Base-by-base conservation (phyloP, 2,797 vertebrate species). In the Cirrhinus molitorella region DNA sequence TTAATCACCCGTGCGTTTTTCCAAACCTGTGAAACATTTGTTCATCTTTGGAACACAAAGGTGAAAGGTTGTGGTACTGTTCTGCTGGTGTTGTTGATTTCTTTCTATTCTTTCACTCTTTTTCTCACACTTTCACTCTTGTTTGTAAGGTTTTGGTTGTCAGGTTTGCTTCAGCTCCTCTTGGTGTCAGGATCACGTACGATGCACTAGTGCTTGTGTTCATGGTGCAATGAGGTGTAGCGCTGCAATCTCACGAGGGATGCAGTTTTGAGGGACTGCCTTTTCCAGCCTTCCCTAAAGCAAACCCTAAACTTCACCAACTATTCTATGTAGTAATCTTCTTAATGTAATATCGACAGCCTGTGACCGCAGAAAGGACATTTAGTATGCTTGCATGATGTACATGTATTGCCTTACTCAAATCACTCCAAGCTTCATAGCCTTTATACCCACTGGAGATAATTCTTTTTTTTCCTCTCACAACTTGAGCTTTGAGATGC, bases 51-150 rank as follows among this genome's bases (percentile, higher is more conserved):
- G 31, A 34, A 34, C 31, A 34, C 31, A 34, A 34, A n/a, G n/a
- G n/a, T n/a, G 34, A 37, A 37, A 37, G 34, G 34, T 37, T 37
- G 34, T 37, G n/a, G n/a, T n/a, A n/a, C n/a, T n/a, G n/a, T 37
- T 0, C 17, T 73, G 11, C 28, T 21, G 25, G 2, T 21, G 28
- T 53, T 73, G 25, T 12, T 57, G 28, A 17, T 13, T 71, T 55
- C 55, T 49, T 47, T 82, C 81, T 79, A 53, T 72, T 83, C 88
- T 87, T 80, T 81, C 68, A 82, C 16, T 49, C 21, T 66, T 80
- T 72, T 17, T 72, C 40, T 81, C 37, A 43, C 53, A 14, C 43
- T 34, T 19, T 21, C 51, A 71, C 25, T 68, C 0, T 83, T 47
- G 23, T 51, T 57, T 78, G 66, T 63, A 49, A 49, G 21, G 51